phyloP scores from a whole-genome alignment of 2,888 invertebrate genomes.

The Mesorhabditis spiculigera region DNA sequence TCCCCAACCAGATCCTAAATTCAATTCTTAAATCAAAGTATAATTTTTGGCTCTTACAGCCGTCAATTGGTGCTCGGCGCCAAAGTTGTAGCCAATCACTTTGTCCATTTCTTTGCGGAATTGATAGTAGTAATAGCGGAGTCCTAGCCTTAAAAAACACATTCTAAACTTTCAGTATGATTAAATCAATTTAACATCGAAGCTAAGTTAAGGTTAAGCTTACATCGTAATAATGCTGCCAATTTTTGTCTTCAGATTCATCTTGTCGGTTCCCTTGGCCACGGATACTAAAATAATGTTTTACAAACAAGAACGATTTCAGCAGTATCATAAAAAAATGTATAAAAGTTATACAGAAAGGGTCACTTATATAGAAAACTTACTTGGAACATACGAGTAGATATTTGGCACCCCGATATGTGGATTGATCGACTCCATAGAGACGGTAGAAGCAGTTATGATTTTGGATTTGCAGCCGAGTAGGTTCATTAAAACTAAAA shows the following conservation, averaged over 20 bases:
- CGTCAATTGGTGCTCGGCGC: background rate
- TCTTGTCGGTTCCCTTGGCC: background rate
- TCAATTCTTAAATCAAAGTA: background rate
- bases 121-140: slow-evolving; percentile 1
- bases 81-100: background rate
- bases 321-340: too few species aligned
- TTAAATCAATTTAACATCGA: too few species aligned
- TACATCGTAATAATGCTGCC: background rate
- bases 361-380: background rate
- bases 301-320: background rate
- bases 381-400: background rate
- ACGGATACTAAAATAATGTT: background rate
- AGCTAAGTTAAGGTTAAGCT: background rate
- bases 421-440: background rate
- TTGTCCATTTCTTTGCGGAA: background rate
- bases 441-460: background rate
- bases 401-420: background rate
- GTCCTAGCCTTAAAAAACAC: background rate
- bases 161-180: too few species aligned
- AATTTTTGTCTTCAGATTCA: slow-evolving; percentile 5
- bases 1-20: slow-evolving; percentile 24
- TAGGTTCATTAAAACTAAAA: background rate
- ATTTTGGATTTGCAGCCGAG: background rate
- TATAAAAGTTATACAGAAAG: too few species aligned
- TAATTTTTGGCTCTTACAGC: background rate